A percentile compares a stretch with the other conserved stretches of the same genome.
These are phyloP conservation scores for Cuculus canorus DNA, from an alignment of 2,797 vertebrate genomes.

Conservation along the genomic window DNA sequence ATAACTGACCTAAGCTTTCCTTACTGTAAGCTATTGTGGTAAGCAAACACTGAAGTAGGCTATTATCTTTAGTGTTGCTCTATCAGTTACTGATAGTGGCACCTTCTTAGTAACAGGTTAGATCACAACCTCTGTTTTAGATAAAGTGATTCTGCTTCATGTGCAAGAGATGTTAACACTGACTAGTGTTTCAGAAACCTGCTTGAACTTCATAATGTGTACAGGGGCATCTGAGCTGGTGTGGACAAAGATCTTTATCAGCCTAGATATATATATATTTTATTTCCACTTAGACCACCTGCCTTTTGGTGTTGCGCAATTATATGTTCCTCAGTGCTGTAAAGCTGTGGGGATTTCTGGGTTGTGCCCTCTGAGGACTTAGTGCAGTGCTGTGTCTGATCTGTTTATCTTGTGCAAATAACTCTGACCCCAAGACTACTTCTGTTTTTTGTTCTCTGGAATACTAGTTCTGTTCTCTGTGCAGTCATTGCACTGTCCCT, in stretches of 20 bases:
- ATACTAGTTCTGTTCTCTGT: background rate
- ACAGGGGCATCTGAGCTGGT: background rate
- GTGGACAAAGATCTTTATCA: background rate
- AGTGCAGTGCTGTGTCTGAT: background rate
- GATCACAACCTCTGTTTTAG: background rate
- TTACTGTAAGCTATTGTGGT: background rate
- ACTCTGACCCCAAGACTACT: background rate
- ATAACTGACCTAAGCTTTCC: too few species aligned
- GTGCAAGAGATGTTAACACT: background rate
- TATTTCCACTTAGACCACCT: background rate
- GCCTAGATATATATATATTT: background rate
- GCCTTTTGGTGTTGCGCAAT: background rate
- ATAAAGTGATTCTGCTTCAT: background rate
- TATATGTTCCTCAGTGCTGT: background rate
- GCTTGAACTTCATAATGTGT: background rate
- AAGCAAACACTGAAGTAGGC: background rate
- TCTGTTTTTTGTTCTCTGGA: background rate
- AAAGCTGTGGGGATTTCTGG: background rate
- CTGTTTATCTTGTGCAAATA: background rate
- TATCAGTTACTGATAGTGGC: background rate
- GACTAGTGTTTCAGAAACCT: background rate
- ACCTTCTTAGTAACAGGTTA: background rate
- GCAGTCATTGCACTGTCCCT: background rate
- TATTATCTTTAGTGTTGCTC: background rate
- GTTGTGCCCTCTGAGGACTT: background rate